Conservation (phyloP, 2,113 vertebrate genomes). For the Acanthochromis polyacanthus region DNA sequence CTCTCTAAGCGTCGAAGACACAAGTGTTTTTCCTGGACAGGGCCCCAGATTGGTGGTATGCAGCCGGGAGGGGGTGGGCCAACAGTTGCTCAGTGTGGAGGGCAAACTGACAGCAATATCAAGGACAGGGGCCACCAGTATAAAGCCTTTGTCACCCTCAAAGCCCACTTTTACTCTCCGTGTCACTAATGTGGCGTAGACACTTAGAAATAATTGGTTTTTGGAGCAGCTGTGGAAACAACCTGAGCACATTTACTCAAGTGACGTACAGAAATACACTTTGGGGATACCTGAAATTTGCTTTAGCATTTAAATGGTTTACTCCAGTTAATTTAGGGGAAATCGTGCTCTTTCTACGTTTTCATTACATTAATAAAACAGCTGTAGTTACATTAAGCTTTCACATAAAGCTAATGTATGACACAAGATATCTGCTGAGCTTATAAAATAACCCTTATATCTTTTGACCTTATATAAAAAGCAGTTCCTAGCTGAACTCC, state of each 20-base stretch:
- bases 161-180: slow-evolving; percentile 35
- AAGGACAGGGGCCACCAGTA: slow-evolving; percentile 72
- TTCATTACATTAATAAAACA: not conserved
- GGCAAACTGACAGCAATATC: slow-evolving; percentile 74
- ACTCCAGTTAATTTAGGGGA: not conserved
- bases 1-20: slow-evolving; percentile 63
- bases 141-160: slow-evolving; percentile 57
- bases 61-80: slow-evolving; percentile 62
- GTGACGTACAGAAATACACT: not conserved
- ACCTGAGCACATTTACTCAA: not conserved
- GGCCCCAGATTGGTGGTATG: slow-evolving; percentile 75
- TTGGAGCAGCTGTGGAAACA: not conserved
- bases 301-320: not conserved
- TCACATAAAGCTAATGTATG: slow-evolving; percentile 20
- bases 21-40: slow-evolving; percentile 77
- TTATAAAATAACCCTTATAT: slow-evolving; percentile 7
- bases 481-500: not conserved
- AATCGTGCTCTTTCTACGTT: not conserved
- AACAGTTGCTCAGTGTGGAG: slow-evolving; percentile 75
- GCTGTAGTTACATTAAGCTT: slow-evolving; percentile 4
- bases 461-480: not conserved
- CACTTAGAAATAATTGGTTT: not conserved
- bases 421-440: slow-evolving; percentile 17
- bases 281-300: not conserved
- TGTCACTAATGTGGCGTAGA: slow-evolving; percentile 16